Evolutionary conservation across 2,797 vertebrate genomes (phyloP).

Genomic region (Melanitta fusca): DNA sequence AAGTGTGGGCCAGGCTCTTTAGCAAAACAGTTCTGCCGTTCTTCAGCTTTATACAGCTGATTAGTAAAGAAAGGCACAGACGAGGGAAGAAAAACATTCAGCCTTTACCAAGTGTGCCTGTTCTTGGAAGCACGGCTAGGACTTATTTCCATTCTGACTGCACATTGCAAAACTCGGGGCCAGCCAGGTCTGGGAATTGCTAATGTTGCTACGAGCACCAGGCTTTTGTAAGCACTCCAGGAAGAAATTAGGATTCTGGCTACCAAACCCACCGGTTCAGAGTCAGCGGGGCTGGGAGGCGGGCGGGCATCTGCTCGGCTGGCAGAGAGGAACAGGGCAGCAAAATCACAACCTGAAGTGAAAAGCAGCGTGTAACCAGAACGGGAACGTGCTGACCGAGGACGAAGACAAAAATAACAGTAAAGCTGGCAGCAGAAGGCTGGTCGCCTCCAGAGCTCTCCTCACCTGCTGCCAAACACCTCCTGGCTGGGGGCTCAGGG

Average conservation of each 20-base stretch:
- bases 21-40: not conserved
- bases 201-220: not conserved
- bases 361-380: not conserved
- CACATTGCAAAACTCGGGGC: not conserved
- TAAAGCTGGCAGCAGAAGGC: not conserved
- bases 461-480: not conserved
- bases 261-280: not conserved
- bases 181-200: not conserved
- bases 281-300: not conserved
- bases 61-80: not conserved
- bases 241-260: slow-evolving; percentile 1
- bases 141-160: slow-evolving; percentile 11
- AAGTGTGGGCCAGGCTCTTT: not conserved
- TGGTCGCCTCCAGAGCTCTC: not conserved
- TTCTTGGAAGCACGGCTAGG: slow-evolving; percentile 23
- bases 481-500: rapidly evolving
- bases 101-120: not conserved
- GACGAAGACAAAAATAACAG: not conserved
- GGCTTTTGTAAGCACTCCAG: not conserved
- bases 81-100: not conserved
- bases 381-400: not conserved
- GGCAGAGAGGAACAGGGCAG: not conserved
- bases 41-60: slow-evolving; percentile 14
- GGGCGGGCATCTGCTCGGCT: not conserved
- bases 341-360: not conserved